Base-by-base conservation (phyloP, 2,113 vertebrate genomes). In the Syrmaticus mikado region DNA sequence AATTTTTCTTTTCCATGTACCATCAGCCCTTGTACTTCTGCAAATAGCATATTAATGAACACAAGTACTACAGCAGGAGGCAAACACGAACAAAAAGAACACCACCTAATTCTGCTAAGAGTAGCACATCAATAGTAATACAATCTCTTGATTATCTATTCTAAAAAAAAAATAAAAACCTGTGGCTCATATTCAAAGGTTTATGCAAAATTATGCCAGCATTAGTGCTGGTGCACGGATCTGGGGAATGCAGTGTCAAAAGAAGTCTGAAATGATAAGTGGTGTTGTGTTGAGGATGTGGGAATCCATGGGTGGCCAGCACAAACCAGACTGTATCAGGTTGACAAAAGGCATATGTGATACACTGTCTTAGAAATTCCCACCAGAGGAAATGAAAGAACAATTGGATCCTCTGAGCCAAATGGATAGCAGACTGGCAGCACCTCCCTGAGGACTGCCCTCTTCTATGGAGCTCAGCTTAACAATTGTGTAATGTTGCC, bases 241-340 rank as follows among this genome's bases (percentile, higher is more conserved):
- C 18, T 45, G 0, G 0, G 38, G 25, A 66, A 27, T 0, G 1
- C 1, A 1, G 41, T 55, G 60, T 65, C 50, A 34, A 45, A 87
- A 76, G 45, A 22, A 73, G 13, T 41, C 68, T 32, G 53, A 76
- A 65, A 38, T 1, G 6, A 48, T 45, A 48, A 64, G 5, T 1
- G 3, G 41, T 5, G 2, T 3, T 46, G 41, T 5, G 2, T 3
- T 46, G 43, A 74, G 41, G 22, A 85, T 17, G 4, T 2, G 4
- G 48, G 48, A 91, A 57, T 10, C 45, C 5, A 2, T 0, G 3
- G 19, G 28, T 46, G 19, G 57, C 28, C 52, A 66, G 32, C 20
- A 4, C 36, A 53, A 87, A 52, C 11, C 27, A 70, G 30, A 62
- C 45, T 55, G 2, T 18, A 18, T 62, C 45, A 74, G 45, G 28